These are phyloP conservation scores for Sogatella furcifera DNA, from an alignment of 1,140 invertebrate species.

Conservation along the genomic window DNA sequence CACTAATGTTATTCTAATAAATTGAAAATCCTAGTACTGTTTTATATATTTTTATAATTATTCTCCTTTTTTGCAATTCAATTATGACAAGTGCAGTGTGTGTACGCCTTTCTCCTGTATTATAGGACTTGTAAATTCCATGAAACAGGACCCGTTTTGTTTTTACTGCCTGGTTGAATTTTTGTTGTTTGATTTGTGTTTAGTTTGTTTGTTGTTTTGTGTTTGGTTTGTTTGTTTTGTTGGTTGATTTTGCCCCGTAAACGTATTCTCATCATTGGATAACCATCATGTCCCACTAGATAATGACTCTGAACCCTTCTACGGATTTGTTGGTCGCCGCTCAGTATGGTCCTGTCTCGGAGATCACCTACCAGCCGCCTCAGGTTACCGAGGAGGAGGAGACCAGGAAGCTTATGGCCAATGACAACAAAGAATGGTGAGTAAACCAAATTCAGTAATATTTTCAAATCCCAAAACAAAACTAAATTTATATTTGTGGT, in stretches of 20 bases:
- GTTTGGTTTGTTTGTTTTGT: neutral
- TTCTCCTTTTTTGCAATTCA: too few species aligned
- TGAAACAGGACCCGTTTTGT: too few species aligned
- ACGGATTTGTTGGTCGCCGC: slow-evolving; percentile 56
- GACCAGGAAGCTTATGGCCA: slow-evolving; percentile 51
- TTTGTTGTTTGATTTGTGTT: neutral
- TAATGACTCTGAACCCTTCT: slow-evolving; percentile 45
- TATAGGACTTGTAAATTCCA: too few species aligned
- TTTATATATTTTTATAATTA: too few species aligned
- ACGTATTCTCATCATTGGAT: neutral
- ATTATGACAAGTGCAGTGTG: too few species aligned
- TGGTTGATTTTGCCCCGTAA: neutral
- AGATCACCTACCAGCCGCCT: slow-evolving; percentile 46
- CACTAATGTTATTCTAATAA: too few species aligned
- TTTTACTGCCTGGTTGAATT: too few species aligned
- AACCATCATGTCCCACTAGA: slow-evolving; percentile 19
- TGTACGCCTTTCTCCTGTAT: too few species aligned
- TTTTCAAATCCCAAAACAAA: too few species aligned
- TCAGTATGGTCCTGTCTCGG: slow-evolving; percentile 54
- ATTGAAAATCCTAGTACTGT: too few species aligned
- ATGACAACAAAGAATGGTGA: slow-evolving; percentile 52
- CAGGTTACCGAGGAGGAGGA: slow-evolving; percentile 43
- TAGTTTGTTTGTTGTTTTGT: neutral
- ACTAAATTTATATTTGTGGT: too few species aligned
- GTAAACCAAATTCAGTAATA: too few species aligned